These are phyloP conservation scores for Silurus lanzhouensis DNA, from an alignment of 2,797 vertebrate species.

Conservation along the genomic window DNA sequence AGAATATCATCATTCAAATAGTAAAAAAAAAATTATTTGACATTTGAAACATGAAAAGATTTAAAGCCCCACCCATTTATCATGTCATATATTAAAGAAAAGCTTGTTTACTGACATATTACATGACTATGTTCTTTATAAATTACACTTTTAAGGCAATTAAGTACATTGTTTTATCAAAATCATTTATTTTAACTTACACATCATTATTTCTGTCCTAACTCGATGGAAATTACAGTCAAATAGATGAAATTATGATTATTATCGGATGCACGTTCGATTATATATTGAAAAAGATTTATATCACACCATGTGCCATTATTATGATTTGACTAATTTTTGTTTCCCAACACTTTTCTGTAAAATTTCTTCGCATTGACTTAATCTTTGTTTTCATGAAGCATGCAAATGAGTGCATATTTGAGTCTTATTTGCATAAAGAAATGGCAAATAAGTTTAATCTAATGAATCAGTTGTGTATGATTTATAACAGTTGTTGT, in stretches of 20 bases:
- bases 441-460: background rate
- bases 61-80: background rate
- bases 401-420: too few relatives aligned
- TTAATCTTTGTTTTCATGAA: background rate
- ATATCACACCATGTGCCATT: too few relatives aligned
- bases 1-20: background rate
- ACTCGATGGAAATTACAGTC: background rate
- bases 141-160: background rate
- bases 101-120: background rate
- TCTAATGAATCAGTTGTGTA: background rate
- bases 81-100: background rate
- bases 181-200: too few relatives aligned
- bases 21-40: background rate
- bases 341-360: background rate
- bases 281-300: background rate
- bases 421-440: slow-evolving; percentile 5
- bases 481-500: background rate
- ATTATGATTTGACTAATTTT: too few relatives aligned
- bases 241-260: background rate
- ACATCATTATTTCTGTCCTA: background rate
- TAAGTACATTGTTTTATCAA: too few relatives aligned
- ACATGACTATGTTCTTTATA: background rate
- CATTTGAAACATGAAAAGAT: background rate
- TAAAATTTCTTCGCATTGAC: background rate
- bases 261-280: background rate